Conservation (phyloP, 2,113 vertebrate species). For the Crocuta crocuta region DNA sequence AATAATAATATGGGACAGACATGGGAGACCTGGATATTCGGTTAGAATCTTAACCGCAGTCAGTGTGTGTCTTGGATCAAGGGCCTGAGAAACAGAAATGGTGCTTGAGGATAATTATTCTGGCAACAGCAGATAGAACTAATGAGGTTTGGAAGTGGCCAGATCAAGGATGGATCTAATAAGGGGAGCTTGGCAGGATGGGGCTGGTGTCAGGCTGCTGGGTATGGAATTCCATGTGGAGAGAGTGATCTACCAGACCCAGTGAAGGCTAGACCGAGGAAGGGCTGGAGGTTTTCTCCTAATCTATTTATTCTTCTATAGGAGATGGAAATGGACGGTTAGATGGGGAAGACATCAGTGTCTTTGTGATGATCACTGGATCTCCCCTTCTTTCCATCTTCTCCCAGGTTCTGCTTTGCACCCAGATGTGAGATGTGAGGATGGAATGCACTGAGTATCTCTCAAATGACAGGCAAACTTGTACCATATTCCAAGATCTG, state of each 20-base stretch:
- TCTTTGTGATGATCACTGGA: background rate
- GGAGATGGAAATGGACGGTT: background rate
- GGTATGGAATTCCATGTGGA: background rate
- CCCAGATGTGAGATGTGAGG: background rate
- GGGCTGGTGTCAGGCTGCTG: background rate
- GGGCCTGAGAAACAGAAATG: background rate
- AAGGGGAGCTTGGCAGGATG: background rate
- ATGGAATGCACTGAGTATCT: background rate
- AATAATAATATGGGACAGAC: background rate
- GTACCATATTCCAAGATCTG: background rate
- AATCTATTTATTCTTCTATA: background rate
- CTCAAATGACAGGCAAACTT: background rate
- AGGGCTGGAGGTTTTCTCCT: background rate
- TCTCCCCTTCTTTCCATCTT: background rate
- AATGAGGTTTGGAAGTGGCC: background rate
- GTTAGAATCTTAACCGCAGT: constrained; percentile 4
- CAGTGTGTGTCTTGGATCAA: background rate
- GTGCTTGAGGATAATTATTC: background rate
- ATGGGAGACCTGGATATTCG: background rate
- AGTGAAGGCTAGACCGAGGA: background rate
- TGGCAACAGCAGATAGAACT: background rate
- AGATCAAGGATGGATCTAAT: background rate
- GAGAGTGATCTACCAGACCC: background rate
- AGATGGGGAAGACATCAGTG: background rate
- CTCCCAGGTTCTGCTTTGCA: background rate